A percentile compares a stretch with the other conserved stretches of the same genome.
These are phyloP conservation scores for Apamea crenata DNA, from an alignment of 2,888 invertebrate species.

Conservation along the genomic window DNA sequence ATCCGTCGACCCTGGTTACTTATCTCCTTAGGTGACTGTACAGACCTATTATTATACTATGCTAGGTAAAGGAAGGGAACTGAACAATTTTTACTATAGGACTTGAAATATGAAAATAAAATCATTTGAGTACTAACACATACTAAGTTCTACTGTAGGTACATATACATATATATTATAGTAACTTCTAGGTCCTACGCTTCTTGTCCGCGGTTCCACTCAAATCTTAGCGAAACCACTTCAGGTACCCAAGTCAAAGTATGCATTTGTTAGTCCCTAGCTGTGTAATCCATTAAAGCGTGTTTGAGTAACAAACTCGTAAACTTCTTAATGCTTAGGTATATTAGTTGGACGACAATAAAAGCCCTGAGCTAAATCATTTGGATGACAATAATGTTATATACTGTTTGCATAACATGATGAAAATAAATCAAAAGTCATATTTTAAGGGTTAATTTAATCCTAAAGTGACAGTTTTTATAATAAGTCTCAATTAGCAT, in stretches of 20 bases:
- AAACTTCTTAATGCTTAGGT: not conserved
- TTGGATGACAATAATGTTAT: not conserved
- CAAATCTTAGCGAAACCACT: not conserved
- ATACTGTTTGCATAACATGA: too few relatives aligned
- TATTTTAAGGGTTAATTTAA: not conserved
- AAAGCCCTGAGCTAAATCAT: not conserved
- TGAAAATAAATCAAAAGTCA: too few relatives aligned
- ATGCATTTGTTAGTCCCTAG: not conserved
- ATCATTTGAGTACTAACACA: not conserved
- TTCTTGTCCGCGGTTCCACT: not conserved
- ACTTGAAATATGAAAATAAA: not conserved
- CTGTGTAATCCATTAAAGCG: not conserved
- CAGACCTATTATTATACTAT: not conserved
- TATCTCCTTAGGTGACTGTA: too few relatives aligned
- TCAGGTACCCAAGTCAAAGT: not conserved
- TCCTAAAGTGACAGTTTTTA: not conserved
- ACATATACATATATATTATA: not conserved
- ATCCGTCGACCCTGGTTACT: too few relatives aligned
- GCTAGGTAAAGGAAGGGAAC: not conserved
- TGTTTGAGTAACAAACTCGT: not conserved
- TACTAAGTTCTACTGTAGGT: not conserved
- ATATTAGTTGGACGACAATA: not conserved
- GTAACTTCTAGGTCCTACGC: not conserved
- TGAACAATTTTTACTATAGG: not conserved
- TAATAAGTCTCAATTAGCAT: not conserved